Percentiles rank a stretch among this genome's conserved stretches.
Conservation (phyloP, 2,113 vertebrate species). For the Trematocara marginatum region DNA sequence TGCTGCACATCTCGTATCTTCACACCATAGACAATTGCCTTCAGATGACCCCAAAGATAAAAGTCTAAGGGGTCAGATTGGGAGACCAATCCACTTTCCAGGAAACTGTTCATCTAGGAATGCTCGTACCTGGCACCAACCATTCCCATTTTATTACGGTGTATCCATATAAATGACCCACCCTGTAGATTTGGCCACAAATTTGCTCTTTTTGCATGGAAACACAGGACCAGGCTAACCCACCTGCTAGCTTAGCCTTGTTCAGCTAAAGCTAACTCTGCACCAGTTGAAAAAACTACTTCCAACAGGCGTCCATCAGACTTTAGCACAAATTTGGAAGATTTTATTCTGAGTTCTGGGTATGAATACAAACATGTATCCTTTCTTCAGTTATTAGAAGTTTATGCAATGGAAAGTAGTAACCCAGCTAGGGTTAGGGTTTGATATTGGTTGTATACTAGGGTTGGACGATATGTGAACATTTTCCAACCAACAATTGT, state of each 20-base stretch:
- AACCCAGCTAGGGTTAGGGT: background rate
- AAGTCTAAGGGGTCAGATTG: no score
- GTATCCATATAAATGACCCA: no score
- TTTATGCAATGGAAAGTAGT: background rate
- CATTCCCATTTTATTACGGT: no score
- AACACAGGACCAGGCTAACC: background rate
- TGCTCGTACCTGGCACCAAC: no score
- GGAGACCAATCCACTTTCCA: no score
- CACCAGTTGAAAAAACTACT: rapidly evolving
- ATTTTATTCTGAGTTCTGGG: background rate
- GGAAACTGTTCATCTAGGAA: no score
- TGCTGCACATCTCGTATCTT: no score
- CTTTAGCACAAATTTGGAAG: background rate
- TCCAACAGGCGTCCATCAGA: background rate
- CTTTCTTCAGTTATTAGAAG: background rate
- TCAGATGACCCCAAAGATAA: no score
- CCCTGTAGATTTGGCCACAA: background rate
- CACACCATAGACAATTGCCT: no score
- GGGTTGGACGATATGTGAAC: background rate
- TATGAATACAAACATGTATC: background rate
- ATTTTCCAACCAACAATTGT: rapidly evolving
- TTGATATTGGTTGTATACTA: background rate
- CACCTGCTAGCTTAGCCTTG: background rate
- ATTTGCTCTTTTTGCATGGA: background rate
- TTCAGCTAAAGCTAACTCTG: background rate